Evolutionary conservation across 2,888 invertebrate genomes (phyloP), one percentile per base, ranked within the genome.

Genomic region (Agrotis clavis): DNA sequence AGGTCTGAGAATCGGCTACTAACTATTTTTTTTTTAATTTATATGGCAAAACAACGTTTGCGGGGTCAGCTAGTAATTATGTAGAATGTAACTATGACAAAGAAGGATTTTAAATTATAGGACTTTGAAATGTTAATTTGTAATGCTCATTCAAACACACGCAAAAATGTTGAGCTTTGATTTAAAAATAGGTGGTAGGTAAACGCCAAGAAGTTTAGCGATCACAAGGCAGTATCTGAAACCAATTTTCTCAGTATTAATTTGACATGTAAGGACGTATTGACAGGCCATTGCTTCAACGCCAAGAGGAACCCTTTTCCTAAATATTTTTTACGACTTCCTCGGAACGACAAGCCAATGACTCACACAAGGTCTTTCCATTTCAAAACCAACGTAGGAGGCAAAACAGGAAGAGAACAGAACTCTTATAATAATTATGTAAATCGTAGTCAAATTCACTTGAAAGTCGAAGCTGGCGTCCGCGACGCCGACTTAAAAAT

Each of bases 401-500:
- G 63, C 51, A 54, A 71, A 81, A 78, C 63, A 69, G 73, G 59
- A 87, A 88, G 90, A 88, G 90, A 91, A 90, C 85, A 91, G 86
- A 87, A 88, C 88, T 88, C 84, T 88, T 87, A 89, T 88, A 91
- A 90, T 92, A n/a, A n/a, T n/a, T n/a, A 92, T 90, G 91, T 89
- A 92, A 93, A 95, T 94, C 91, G 90, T 87, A 92, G 92, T 91
- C 86, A 89, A 93, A 94, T 94, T 94, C 92, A 91, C 90, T 94
- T 90, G 90, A 90, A 93, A 93, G 90, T 92, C 92, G 90, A 92
- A 91, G 92, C 89, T 91, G 91, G 88, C 75, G 77, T 92, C 90
- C 85, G 90, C 91, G 92, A 94, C 90, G 91, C 91, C 89, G 96
- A 95, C 95, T 96, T 96, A 95, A 96, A 96, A 96, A 96, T 96